These are phyloP conservation scores for Clarias gariepinus DNA, from an alignment of 2,113 vertebrate genomes.

Conservation along the genomic window DNA sequence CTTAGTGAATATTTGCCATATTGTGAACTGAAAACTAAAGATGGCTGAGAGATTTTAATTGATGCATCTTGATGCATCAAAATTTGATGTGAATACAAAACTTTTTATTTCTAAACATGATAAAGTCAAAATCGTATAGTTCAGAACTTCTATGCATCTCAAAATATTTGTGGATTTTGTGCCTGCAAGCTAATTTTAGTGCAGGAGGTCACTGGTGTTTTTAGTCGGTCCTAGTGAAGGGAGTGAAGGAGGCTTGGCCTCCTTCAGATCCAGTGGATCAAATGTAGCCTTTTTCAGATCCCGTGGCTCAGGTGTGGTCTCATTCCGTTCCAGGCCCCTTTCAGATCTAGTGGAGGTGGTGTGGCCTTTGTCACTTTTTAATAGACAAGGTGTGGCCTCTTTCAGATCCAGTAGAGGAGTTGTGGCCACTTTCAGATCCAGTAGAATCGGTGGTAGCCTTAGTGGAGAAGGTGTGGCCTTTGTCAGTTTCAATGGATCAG, in stretches of 20 bases:
- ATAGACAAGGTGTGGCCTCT: not conserved
- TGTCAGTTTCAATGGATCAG: not conserved
- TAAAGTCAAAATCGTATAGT: not conserved
- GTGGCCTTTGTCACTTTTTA: not conserved
- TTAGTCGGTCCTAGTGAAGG: not conserved
- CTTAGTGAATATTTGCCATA: not conserved
- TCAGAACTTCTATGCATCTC: not conserved
- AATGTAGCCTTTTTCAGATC: not conserved
- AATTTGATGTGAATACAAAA: not conserved
- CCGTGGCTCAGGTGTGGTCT: not conserved
- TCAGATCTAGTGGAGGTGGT: not conserved
- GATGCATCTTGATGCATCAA: not conserved
- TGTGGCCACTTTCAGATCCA: not conserved
- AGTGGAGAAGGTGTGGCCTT: not conserved
- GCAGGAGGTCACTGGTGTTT: not conserved
- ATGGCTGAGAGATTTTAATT: not conserved
- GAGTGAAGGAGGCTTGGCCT: not conserved
- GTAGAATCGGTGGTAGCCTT: too few relatives aligned
- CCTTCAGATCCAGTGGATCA: not conserved
- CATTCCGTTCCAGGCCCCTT: not conserved
- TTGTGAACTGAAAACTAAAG: not conserved
- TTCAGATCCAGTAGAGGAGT: not conserved
- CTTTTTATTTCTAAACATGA: not conserved
- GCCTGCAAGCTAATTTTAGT: not conserved
- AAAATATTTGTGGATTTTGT: not conserved